Conservation (phyloP, 30 jellyfish, hydroid and myxozoan genomes). For the Turritopsis rubra region DNA sequence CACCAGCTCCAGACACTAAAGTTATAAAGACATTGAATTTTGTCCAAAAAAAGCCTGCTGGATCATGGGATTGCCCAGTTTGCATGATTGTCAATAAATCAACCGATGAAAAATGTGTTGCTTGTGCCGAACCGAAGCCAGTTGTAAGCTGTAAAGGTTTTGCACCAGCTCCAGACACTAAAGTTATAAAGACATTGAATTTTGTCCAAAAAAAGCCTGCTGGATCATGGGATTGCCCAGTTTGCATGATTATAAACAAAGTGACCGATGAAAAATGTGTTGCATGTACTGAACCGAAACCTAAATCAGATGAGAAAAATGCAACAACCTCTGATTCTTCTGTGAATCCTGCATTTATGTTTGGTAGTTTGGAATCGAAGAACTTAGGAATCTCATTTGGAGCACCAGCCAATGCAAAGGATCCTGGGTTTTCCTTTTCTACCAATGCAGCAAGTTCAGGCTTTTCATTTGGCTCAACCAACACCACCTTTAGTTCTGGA, state of each 20-base stretch:
- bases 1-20: neutral
- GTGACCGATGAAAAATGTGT: constrained; percentile 9
- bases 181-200: neutral
- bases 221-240: constrained; percentile 52
- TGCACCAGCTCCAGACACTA: neutral
- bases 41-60: constrained; percentile 13
- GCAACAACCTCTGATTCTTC: neutral
- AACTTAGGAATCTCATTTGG: too few relatives aligned
- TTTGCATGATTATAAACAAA: constrained; percentile 39
- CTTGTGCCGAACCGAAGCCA: constrained; percentile 27
- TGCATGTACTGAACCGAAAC: constrained; percentile 41
- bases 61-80: constrained; percentile 48
- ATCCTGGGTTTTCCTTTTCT: neutral
- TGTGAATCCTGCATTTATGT: neutral
- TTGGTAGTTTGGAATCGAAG: too few relatives aligned
- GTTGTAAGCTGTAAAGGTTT: neutral
- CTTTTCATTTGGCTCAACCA: neutral
- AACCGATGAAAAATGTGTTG: constrained; percentile 22
- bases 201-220: constrained; percentile 13
- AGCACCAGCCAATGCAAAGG: neutral
- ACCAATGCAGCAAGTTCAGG: neutral
- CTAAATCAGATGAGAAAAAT: neutral
- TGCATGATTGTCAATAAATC: constrained; percentile 29
- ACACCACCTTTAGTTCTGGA: neutral
- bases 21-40: neutral